Evolutionary conservation across 1,140 invertebrate genomes (phyloP).

Genomic region (Drosophila nasuta): DNA sequence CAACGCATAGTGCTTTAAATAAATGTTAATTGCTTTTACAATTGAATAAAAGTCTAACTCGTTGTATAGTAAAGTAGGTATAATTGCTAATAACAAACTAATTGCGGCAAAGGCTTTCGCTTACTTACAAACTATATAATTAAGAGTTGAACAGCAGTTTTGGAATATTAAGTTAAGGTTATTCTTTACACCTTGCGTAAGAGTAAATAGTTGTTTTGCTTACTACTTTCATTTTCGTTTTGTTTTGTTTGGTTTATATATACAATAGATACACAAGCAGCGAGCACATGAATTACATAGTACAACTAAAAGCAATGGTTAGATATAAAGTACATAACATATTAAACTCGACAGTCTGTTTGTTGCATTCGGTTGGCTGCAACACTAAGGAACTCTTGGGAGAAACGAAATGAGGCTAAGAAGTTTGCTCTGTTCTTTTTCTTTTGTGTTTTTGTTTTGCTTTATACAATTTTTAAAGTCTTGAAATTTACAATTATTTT

Average conservation of each 20-base stretch:
- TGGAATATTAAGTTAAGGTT: slow-evolving; percentile 36
- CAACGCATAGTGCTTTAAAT: slow-evolving; percentile 47
- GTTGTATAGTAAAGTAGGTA: slow-evolving; percentile 37
- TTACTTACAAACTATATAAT: slow-evolving; percentile 40
- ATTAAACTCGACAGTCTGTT: slow-evolving; percentile 59
- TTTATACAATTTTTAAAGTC: slow-evolving; percentile 22
- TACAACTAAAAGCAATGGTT: slow-evolving; percentile 22
- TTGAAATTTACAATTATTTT: slow-evolving; percentile 36
- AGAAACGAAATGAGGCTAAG: slow-evolving; percentile 28
- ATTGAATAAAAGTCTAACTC: slow-evolving; percentile 60
- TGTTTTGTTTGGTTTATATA: slow-evolving; percentile 4
- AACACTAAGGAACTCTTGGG: slow-evolving; percentile 71
- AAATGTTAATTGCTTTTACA: slow-evolving; percentile 65
- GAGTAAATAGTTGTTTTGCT: slow-evolving; percentile 10
- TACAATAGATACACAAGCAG: slow-evolving; percentile 29
- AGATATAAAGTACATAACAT: slow-evolving; percentile 51
- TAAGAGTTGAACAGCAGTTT: slow-evolving; percentile 44
- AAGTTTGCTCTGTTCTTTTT: no score
- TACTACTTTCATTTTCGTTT: slow-evolving; percentile 1
- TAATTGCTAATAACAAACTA: slow-evolving; percentile 55
- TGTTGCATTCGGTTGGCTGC: slow-evolving; percentile 66
- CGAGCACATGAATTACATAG: slow-evolving; percentile 29
- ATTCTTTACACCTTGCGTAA: slow-evolving; percentile 4
- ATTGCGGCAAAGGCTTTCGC: slow-evolving; percentile 38
- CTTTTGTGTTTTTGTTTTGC: not conserved